Evolutionary conservation across 2,113 vertebrate species (phyloP).

Genomic region (Eonycteris spelaea): DNA sequence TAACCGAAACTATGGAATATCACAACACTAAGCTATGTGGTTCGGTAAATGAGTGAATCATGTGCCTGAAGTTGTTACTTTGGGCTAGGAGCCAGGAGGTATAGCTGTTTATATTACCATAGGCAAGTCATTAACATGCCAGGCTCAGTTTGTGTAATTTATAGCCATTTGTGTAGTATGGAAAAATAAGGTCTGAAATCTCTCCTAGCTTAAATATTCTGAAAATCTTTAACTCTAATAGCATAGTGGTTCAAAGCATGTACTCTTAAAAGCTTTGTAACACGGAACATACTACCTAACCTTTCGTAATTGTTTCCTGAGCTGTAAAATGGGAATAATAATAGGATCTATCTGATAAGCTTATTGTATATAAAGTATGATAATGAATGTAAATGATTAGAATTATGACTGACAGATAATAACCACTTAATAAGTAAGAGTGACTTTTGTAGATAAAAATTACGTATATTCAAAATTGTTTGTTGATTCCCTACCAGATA

Average conservation of each 20-base stretch:
- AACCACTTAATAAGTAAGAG: background rate
- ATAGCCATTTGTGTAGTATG: background rate
- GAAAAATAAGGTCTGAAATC: background rate
- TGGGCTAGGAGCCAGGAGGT: background rate
- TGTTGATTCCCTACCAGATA: background rate
- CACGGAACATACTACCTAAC: background rate
- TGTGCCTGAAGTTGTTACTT: background rate
- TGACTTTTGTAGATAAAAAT: background rate
- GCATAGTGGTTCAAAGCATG: background rate
- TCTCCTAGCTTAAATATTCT: background rate
- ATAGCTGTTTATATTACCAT: background rate
- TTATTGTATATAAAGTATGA: background rate
- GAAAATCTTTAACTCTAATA: background rate
- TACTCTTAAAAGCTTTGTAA: background rate
- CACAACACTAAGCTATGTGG: background rate
- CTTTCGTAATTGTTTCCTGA: background rate
- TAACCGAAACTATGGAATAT: background rate
- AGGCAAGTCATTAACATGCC: background rate
- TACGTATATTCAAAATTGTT: background rate
- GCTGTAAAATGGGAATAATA: background rate
- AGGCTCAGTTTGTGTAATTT: background rate
- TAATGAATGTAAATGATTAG: background rate
- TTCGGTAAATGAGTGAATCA: background rate
- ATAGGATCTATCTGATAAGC: background rate
- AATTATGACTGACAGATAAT: background rate